Evolutionary conservation across 2,113 vertebrate genomes (phyloP).

Genomic region (Agapornis roseicollis): DNA sequence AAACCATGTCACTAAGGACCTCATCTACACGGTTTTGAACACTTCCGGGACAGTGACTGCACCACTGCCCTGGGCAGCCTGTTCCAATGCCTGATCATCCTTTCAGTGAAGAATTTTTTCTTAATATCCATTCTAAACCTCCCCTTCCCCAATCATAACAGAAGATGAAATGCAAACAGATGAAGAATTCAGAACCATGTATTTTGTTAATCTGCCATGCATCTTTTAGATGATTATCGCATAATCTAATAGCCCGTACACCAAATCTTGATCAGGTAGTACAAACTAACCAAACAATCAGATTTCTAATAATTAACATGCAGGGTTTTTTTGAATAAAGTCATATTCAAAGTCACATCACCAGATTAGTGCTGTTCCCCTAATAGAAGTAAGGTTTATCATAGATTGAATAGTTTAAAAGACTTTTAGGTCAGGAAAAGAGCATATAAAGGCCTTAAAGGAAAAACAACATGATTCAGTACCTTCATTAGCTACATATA

Average conservation of each 20-base stretch:
- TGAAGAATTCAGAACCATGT: not conserved
- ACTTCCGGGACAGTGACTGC: not conserved
- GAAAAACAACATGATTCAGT: not conserved
- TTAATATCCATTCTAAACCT: not conserved
- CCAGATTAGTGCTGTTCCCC: not conserved
- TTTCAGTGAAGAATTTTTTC: not conserved
- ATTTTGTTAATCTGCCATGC: not conserved
- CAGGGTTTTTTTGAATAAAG: not conserved
- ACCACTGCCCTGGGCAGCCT: not conserved
- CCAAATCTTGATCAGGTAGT: not conserved
- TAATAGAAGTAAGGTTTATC: not conserved
- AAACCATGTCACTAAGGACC: not conserved
- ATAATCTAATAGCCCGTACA: not conserved
- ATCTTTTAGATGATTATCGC: not conserved
- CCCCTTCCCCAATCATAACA: not conserved
- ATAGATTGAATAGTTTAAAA: not conserved
- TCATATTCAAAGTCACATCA: not conserved
- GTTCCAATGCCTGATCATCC: not conserved
- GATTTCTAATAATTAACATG: not conserved
- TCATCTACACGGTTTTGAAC: not conserved
- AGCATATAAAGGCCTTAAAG: not conserved
- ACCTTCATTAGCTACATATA: not conserved
- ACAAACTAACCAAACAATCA: not conserved
- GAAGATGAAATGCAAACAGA: not conserved
- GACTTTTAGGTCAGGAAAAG: not conserved